Evolutionary conservation across 2,113 vertebrate species (phyloP).

Genomic region (Caranx ignobilis): DNA sequence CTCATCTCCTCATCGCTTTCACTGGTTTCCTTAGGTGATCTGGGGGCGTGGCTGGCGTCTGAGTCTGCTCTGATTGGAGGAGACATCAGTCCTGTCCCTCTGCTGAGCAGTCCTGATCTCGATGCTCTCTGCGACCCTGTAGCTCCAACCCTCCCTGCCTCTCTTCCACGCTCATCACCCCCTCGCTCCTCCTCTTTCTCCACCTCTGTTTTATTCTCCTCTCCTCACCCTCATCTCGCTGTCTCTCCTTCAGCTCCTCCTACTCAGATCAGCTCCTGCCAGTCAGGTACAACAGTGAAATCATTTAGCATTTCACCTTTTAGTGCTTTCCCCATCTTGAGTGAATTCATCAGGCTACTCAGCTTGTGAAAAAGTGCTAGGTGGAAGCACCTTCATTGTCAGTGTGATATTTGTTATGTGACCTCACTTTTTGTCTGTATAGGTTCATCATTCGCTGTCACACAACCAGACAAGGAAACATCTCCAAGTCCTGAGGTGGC

Average conservation of each 20-base stretch:
- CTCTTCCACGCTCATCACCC: conserved; percentile 43
- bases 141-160: conserved; percentile 36
- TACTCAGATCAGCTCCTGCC: conserved; percentile 38
- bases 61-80: conserved; percentile 11
- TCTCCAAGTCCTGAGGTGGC: conserved; percentile 14
- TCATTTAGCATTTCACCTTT: neutral
- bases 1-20: neutral
- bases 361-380: neutral
- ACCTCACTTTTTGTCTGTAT: neutral
- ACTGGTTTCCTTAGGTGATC: conserved; percentile 42
- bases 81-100: conserved; percentile 72
- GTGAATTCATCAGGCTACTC: neutral
- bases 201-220: conserved; percentile 40
- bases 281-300: conserved; percentile 72
- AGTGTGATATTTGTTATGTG: neutral
- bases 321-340: neutral
- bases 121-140: conserved; percentile 82
- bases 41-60: conserved; percentile 27
- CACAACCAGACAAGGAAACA: conserved; percentile 35
- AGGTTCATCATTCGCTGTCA: conserved; percentile 42
- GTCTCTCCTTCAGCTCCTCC: conserved; percentile 42
- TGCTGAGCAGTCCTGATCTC: conserved; percentile 82
- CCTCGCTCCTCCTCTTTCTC: conserved; percentile 40
- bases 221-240: conserved; percentile 34
- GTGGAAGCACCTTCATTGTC: neutral